A percentile compares a stretch with the other conserved stretches of the same genome.
phyloP scores from a whole-genome alignment of 2,113 vertebrate genomes.

The Hipposideros armiger region DNA sequence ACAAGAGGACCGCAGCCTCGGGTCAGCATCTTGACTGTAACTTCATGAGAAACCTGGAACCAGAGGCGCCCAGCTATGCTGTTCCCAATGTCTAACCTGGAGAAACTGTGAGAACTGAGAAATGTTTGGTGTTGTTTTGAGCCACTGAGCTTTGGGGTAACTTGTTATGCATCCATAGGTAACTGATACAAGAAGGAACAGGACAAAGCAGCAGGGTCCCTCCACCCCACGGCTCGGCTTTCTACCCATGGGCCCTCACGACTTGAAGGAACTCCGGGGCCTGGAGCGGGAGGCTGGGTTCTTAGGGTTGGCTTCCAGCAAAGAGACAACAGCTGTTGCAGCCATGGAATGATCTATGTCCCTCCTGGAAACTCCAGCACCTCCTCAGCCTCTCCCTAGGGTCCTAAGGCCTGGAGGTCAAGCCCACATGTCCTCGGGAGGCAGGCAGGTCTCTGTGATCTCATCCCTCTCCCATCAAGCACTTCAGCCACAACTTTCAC shows the following conservation, averaged over 20 bases:
- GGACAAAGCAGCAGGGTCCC: background rate
- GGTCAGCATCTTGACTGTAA: background rate
- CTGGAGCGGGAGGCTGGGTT: background rate
- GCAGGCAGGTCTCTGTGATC: background rate
- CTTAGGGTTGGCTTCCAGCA: background rate
- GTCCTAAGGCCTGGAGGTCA: background rate
- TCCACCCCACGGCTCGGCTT: background rate
- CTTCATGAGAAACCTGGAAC: background rate
- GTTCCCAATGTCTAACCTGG: background rate
- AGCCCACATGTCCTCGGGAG: background rate
- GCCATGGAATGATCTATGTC: accelerated
- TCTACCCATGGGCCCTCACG: background rate
- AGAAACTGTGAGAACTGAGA: background rate
- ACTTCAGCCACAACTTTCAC: background rate
- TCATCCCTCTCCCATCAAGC: background rate
- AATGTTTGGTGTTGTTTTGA: background rate
- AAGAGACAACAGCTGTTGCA: background rate
- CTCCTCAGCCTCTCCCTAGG: background rate
- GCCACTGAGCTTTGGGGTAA: background rate
- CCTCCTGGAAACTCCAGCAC: background rate
- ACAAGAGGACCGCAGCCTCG: background rate
- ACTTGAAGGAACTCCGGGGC: background rate
- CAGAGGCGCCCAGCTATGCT: background rate
- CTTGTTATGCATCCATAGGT: background rate
- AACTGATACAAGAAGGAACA: background rate